Percentiles rank a stretch among this genome's conserved stretches.
Evolutionary conservation across 1,140 invertebrate genomes (phyloP).

Genomic region (Pseudomyrmex dendroicus): DNA sequence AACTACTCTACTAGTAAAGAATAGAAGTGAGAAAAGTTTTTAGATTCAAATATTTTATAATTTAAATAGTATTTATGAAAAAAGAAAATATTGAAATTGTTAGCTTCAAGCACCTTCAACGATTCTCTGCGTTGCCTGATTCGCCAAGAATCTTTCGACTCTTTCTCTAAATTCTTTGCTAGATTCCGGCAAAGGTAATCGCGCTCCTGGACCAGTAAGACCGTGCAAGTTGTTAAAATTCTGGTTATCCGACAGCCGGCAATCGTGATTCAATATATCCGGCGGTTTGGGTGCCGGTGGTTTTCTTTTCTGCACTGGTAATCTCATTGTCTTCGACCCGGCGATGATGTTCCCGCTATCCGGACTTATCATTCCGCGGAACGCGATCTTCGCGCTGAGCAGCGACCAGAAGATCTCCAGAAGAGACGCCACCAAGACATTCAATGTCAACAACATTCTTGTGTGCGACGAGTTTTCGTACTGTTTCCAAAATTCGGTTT

Average conservation of each 20-base stretch:
- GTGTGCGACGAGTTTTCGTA: slow-evolving; percentile 7
- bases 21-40: background rate
- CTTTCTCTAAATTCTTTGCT: slow-evolving; percentile 77
- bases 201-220: slow-evolving; percentile 62
- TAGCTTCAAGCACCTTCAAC: slow-evolving; percentile 61
- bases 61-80: background rate
- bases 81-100: background rate
- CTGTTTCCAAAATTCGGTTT: slow-evolving; percentile 40
- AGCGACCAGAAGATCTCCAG: slow-evolving; percentile 87
- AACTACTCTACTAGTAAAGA: background rate
- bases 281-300: slow-evolving; percentile 70
- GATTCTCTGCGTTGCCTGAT: slow-evolving; percentile 75
- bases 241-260: slow-evolving; percentile 74
- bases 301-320: slow-evolving; percentile 50
- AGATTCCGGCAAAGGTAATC: slow-evolving; percentile 76
- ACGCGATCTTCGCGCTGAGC: slow-evolving; percentile 86
- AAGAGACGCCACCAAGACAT: slow-evolving; percentile 87
- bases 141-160: slow-evolving; percentile 78
- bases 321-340: slow-evolving; percentile 5
- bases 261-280: slow-evolving; percentile 76
- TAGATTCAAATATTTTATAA: background rate
- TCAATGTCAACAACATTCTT: slow-evolving; percentile 84
- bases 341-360: slow-evolving; percentile 73
- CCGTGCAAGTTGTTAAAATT: slow-evolving; percentile 69
- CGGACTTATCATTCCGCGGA: slow-evolving; percentile 87